These are phyloP conservation scores for Urocyon cinereoargenteus DNA, from an alignment of 2,797 vertebrate species.

Conservation along the genomic window DNA sequence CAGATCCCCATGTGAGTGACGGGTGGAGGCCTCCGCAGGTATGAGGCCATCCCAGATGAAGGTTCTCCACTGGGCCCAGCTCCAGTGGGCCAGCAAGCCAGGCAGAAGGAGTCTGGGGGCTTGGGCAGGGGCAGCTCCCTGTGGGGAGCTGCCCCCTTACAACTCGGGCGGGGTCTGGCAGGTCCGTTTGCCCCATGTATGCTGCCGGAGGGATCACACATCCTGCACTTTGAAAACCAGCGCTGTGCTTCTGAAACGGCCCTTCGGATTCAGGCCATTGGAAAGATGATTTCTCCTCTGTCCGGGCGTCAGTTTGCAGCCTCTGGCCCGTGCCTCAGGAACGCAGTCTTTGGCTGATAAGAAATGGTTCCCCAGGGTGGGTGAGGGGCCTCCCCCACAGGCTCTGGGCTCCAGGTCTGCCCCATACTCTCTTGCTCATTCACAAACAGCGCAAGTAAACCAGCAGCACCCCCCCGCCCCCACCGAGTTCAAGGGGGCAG, in stretches of 20 bases:
- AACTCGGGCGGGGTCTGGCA: neutral
- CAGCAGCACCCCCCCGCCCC: neutral
- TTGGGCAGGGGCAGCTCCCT: constrained; percentile 1
- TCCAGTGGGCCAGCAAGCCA: too few species aligned
- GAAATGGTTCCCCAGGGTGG: neutral
- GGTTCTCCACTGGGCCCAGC: neutral
- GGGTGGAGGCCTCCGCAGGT: neutral
- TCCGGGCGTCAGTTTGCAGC: neutral
- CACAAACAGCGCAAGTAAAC: neutral
- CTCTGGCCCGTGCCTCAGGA: constrained; percentile 19
- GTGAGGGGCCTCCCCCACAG: neutral
- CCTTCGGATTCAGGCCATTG: neutral
- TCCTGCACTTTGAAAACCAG: neutral
- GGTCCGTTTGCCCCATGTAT: neutral
- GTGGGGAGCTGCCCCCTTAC: too few species aligned
- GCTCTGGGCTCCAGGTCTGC: neutral
- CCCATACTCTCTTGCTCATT: neutral
- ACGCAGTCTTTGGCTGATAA: constrained; percentile 8
- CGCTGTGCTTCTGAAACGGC: neutral
- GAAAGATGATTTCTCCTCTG: neutral
- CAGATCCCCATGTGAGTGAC: neutral
- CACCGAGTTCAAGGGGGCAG: neutral
- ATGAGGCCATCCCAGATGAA: neutral
- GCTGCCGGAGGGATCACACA: neutral
- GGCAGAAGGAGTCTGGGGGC: neutral